phyloP scores from a whole-genome alignment of 2,797 vertebrate genomes.

The Aratinga solstitialis region DNA sequence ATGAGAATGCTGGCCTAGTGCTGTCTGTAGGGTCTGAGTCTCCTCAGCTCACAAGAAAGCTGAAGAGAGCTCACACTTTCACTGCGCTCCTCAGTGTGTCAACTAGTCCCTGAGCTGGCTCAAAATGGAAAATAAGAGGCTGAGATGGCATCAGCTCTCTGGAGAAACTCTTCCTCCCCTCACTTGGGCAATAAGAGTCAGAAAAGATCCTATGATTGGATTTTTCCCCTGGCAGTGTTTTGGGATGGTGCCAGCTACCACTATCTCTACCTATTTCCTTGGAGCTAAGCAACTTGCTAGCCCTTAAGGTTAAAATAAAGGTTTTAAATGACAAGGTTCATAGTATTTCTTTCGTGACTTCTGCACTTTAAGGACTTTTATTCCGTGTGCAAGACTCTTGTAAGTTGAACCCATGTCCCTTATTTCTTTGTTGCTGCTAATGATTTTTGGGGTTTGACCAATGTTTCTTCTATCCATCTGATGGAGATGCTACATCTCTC shows the following conservation, averaged over 20 bases:
- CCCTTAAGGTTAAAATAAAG: not conserved
- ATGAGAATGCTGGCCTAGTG: not conserved
- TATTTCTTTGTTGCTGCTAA: not conserved
- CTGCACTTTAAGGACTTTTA: not conserved
- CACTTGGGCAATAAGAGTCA: not conserved
- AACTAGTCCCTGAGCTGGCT: not conserved
- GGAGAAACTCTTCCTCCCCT: not conserved
- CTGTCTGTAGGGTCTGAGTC: not conserved
- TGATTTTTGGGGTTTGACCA: not conserved
- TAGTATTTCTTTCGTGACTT: not conserved
- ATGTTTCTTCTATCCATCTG: not conserved
- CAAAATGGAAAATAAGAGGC: not conserved
- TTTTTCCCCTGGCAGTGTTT: not conserved
- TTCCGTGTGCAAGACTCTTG: not conserved
- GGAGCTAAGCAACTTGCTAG: not conserved
- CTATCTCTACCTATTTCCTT: not conserved
- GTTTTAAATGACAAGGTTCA: not conserved
- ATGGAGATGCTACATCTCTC: not conserved
- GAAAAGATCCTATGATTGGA: not conserved
- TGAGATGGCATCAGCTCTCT: not conserved
- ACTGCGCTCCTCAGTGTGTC: not conserved
- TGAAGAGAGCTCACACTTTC: not conserved
- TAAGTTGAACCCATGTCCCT: not conserved
- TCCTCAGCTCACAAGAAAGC: not conserved
- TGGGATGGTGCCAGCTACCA: not conserved